Conservation (phyloP, 2,888 invertebrate genomes). For the Nematopogon swammerdamellus region DNA sequence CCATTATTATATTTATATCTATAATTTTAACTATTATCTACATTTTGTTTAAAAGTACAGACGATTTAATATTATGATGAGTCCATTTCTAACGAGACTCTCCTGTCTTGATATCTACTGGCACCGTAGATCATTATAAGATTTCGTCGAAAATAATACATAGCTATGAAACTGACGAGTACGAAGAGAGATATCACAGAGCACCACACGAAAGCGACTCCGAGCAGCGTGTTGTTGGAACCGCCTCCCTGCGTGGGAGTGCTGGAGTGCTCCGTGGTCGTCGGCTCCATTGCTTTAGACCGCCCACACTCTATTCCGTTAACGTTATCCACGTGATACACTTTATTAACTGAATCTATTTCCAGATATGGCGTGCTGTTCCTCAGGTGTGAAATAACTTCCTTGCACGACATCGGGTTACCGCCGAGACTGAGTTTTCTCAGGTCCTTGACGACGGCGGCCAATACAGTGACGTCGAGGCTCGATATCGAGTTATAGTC, state of each 20-base stretch:
- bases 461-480: background rate
- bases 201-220: background rate
- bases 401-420: constrained; percentile 36
- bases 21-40: too few species aligned
- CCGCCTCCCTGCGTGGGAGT: too few species aligned
- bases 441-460: constrained; percentile 10
- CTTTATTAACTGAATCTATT: background rate
- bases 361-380: constrained; percentile 4
- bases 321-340: background rate
- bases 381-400: constrained; percentile 28
- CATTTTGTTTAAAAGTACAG: too few species aligned
- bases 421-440: constrained; percentile 34
- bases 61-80: background rate
- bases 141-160: background rate
- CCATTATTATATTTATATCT: too few species aligned
- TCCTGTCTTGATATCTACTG: background rate
- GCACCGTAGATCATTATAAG: background rate
- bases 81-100: background rate
- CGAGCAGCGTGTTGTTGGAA: background rate
- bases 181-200: background rate
- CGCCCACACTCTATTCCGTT: background rate
- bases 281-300: too few species aligned
- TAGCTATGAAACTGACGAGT: background rate
- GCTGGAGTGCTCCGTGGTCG: too few species aligned
- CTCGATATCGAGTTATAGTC: background rate